Conservation (phyloP, 2,797 vertebrate genomes). For the Onychomys leucogaster region DNA sequence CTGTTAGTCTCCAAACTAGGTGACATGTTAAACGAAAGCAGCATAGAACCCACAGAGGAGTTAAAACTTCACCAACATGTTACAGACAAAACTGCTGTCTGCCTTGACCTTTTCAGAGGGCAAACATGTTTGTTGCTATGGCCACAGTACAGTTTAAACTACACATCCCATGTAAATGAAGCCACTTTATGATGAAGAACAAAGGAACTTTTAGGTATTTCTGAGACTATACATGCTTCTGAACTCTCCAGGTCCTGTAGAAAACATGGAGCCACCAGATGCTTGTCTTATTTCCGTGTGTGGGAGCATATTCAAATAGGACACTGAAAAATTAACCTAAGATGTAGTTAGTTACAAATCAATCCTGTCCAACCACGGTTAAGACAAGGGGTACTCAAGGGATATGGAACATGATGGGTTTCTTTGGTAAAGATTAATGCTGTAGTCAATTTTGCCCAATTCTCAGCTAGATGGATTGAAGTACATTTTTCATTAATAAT, state of each 20-base stretch:
- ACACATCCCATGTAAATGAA: not conserved
- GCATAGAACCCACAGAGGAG: not conserved
- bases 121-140: not conserved
- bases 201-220: not conserved
- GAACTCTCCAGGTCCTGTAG: not conserved
- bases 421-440: constrained; percentile 7
- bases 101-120: not conserved
- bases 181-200: constrained; percentile 20
- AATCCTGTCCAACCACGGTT: not conserved
- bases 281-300: not conserved
- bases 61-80: not conserved
- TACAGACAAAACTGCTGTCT: not conserved
- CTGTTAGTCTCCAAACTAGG: not conserved
- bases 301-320: not conserved
- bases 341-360: not conserved
- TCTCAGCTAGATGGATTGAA: not conserved
- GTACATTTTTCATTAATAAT: constrained; percentile 2
- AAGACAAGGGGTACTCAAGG: not conserved
- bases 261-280: not conserved
- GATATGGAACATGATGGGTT: not conserved
- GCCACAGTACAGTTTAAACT: not conserved
- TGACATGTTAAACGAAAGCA: constrained; percentile 26
- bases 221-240: not conserved
- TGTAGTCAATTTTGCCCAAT: not conserved
- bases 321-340: not conserved